Base-by-base conservation (phyloP, 2,888 invertebrate genomes). In the Heliconius charithonia region DNA sequence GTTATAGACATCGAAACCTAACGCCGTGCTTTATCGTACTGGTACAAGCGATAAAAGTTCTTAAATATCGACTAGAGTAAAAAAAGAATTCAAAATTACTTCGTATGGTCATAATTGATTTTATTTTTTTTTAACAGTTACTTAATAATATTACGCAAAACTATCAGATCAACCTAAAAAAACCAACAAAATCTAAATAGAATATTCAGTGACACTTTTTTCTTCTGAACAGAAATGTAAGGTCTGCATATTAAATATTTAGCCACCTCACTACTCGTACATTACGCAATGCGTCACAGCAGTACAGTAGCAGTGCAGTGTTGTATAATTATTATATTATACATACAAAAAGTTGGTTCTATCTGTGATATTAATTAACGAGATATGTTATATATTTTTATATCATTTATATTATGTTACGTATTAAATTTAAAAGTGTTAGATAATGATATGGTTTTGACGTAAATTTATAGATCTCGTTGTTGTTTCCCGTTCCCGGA, bases 251-350 rank as follows among this genome's bases (percentile, higher is more conserved):
- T 32, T 72, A 59, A 25, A 32, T 25, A 72, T 59, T 62, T 27
- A 71, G 4, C 4, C 12, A 75, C 75, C 59, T 45, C 78, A n/a
- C 69, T 76, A 79, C 75, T 67, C 4, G n/a, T 51, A 51, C 6
- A 51, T 76, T 79, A 80, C 80, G 79, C 80, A 80, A 79, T 80
- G 80, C 80, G 80, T 76, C 80, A 80, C 63, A 63, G 51, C 70
- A 63, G 41, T 75, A 22, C 32, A 37, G 22, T 19, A 37, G 32
- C 32, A 37, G 32, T 37, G 32, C 32, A 37, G 32, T 29, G 25
- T 32, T 51, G 7, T 77, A 37, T 63, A 77, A 65, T 51, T 65
- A 59, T 56, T 59, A 59, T 75, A 37, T 76, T 56, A 66, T 76
- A 69, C 41, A 59, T 69, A 76, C 27, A 27, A 72, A 56, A 72